Evolutionary conservation across 2,888 invertebrate species (phyloP), one percentile per base, ranked within the genome.

Genomic region (Matsumyia berberina): DNA sequence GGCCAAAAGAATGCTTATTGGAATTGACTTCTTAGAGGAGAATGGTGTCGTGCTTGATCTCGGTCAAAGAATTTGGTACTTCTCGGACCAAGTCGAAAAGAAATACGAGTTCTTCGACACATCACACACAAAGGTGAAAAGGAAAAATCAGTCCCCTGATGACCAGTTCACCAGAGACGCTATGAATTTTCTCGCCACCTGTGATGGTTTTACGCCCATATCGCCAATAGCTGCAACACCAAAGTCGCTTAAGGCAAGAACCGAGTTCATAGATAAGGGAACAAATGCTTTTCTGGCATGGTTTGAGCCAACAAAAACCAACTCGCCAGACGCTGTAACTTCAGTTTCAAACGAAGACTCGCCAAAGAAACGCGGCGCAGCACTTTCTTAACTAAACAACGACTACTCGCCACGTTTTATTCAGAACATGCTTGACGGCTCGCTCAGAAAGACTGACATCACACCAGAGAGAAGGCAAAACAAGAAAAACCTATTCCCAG

Each of bases 21-120:
- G 79, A 8, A 72, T 79, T 2, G 72, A 79, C 35, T 79, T 79
- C 7, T 17, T 72, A 0, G 72, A 79, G 15, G 5, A 60, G 44
- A 60, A 70, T 15, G 70, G 58, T 0, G 9, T 70, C 0, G 35
- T 70, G 8, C 53, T 67, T 12, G 53, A 55, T 39, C 11, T 67
- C 0, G 67, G 44, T 6, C 57, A 69, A 37, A 8, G 70, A 5
- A 6, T 39, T n/a, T 70, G 46, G 58, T 70, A 69, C 8, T 55
- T 69, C 5, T 9, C 29, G 2, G 55, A 57, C 12, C 69, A 64
- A n/a, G 11, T 6, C 1, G 19, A 67, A 2, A 53, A 53, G n/a
- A n/a, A 31, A 4, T 53, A 29, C 8, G 53, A 44, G 0, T 57
- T 69, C 12, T 35, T 44, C 33, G 69, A 69, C n/a, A 35, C 42